These are phyloP conservation scores for Barbus barbus DNA, from an alignment of 2,113 vertebrate genomes.

Conservation along the genomic window DNA sequence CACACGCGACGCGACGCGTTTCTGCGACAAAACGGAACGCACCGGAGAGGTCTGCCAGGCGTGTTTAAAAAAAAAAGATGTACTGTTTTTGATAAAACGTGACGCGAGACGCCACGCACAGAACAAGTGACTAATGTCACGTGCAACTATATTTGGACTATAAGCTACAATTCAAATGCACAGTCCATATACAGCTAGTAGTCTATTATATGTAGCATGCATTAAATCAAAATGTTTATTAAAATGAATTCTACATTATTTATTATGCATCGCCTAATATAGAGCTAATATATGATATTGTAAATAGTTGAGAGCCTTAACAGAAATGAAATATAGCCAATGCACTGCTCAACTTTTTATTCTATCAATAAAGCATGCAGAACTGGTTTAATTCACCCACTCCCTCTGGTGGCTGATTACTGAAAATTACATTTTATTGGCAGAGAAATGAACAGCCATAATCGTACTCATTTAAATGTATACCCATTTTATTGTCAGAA, in stretches of 20 bases:
- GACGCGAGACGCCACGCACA: neutral
- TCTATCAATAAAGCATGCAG: neutral
- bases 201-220: neutral
- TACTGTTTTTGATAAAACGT: neutral
- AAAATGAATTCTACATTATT: neutral
- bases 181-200: too few relatives aligned
- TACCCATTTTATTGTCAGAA: neutral
- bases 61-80: neutral
- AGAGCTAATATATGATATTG: neutral
- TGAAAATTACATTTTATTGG: neutral
- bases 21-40: neutral
- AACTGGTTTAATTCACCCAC: neutral
- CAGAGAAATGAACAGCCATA: neutral
- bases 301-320: neutral
- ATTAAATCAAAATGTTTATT: too few relatives aligned
- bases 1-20: neutral
- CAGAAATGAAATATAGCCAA: neutral
- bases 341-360: neutral
- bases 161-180: neutral
- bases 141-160: neutral
- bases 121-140: neutral
- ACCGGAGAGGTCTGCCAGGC: neutral
- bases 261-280: neutral
- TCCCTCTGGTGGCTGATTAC: slow-evolving; percentile 38
- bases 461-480: neutral